Base-by-base conservation (phyloP, 2,113 vertebrate genomes). In the Formicarius rufipectus region DNA sequence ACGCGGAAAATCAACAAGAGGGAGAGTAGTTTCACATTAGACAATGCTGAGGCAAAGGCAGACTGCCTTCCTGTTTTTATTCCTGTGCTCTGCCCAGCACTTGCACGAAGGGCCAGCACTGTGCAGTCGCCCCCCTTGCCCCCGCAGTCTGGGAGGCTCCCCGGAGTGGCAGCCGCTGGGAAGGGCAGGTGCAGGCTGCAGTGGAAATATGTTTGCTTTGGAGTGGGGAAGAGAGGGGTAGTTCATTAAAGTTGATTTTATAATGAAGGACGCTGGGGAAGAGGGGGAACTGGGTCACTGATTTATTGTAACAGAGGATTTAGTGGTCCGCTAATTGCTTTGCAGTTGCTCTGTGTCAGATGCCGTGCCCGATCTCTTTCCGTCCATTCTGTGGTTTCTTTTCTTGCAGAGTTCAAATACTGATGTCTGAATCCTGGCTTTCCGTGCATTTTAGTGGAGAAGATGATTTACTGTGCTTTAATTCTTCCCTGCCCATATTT, bases 171-270 rank as follows among this genome's bases (percentile, higher is more conserved):
- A 47, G 45, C 45, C 20, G 21, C 87, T 75, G 93, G 50, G 42
- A 74, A 79, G 71, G 90, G 91, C 97, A 97, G 95, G 96, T 97
- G 96, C 91, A 52, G 84, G 8, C 87, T 72, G 83, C 67, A 4
- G 62, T 91, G 94, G 63, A 56, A 90, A 94, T 80, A 3, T 5
- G 17, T 79, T 91, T 86, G 40, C 91, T 92, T 42, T 80, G 95
- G 94, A 94, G 90, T 3, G 35, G 77, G 25, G 23, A 66, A 45
- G 67, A 72, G 83, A 72, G 44, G 78, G 79, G 62, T 30, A 20
- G 91, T 96, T 97, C 96, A 95, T 97, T 97, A 92, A 96, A 89
- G 91, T 16, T 82, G 94, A 86, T 97, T 97, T 93, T 91, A 49
- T 97, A 97, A 97, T 88, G 94, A 97, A 87, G 84, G 85, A 79